Base-by-base conservation (phyloP, 2,888 invertebrate species). In the Leptinotarsa juncta region DNA sequence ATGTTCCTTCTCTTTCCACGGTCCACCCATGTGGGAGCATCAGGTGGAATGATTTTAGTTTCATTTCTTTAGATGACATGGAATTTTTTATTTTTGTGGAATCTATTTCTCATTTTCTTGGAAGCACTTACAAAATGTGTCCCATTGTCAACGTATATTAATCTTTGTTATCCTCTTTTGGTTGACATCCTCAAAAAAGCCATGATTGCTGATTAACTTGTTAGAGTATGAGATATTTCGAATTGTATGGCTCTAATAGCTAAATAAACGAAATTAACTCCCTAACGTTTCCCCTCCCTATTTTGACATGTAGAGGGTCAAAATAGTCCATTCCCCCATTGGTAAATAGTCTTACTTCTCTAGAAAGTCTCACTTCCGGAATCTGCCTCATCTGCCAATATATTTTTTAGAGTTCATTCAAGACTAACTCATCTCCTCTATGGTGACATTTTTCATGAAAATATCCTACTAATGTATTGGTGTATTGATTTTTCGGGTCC, bases 21-120 rank as follows among this genome's bases (percentile, higher is more conserved):
- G n/a, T n/a, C n/a, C n/a, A n/a, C n/a, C n/a, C n/a, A n/a, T n/a
- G n/a, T n/a, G n/a, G 67, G 23, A 5, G 53, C 55, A 23, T 26
- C 32, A 5, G 67, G 67, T 12, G 51, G 55, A 60, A 60, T 60
- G 26, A 60, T 60, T 60, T 60, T 3, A 60, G 26, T 3, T 26
- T 26, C 3, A 60, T 60, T 55, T 32, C 53, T 26, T 53, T 68
- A 4, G 55, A 68, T n/a, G n/a, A 53, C 68, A 57, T 55, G 18
- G 55, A 68, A 26, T 55, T 68, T 16, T 5, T 3, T 10, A 68
- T 42, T 23, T 26, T 32, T n/a, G 16, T 26, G 3, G 3, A 1
- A 23, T 68, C 55, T 3, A 68, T 60, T 26, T 60, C 26, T 68
- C 14, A 68, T 23, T 16, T 68, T 55, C 42, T 55, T 53, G 3